A percentile compares a stretch with the other conserved stretches of the same genome.
These are phyloP conservation scores for Periplaneta americana DNA, from an alignment of 1,140 invertebrate genomes.

Conservation along the genomic window DNA sequence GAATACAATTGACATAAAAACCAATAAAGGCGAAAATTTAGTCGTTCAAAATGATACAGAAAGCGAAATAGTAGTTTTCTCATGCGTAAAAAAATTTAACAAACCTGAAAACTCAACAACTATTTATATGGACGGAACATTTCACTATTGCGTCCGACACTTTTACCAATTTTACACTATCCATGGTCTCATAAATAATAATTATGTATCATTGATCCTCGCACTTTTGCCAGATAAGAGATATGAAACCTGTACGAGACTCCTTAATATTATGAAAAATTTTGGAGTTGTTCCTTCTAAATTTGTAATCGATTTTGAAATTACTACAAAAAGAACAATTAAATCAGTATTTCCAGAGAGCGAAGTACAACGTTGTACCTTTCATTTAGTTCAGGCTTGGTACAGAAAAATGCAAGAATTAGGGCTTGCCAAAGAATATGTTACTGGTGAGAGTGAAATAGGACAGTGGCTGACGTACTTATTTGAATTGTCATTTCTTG, in stretches of 20 bases:
- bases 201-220: not conserved
- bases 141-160: not conserved
- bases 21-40: not conserved
- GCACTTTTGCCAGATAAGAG: not conserved
- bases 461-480: slow-evolving; percentile 1
- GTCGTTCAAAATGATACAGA: not conserved
- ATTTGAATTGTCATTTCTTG: slow-evolving; percentile 1
- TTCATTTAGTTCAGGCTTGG: slow-evolving; percentile 1
- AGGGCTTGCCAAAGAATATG: slow-evolving; percentile 2
- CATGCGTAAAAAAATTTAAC: not conserved
- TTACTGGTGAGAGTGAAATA: not conserved
- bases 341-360: not conserved
- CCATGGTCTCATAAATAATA: not conserved
- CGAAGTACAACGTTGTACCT: not conserved
- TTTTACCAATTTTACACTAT: not conserved
- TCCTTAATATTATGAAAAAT: not conserved
- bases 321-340: not conserved
- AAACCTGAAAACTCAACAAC: not conserved
- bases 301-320: not conserved
- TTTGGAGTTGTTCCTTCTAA: no score
- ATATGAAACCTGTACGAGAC: not conserved
- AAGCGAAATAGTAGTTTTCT: not conserved
- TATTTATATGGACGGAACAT: not conserved
- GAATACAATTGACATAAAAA: not conserved
- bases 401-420: slow-evolving; percentile 2